A percentile compares a stretch with the other conserved stretches of the same genome.
These are phyloP conservation scores for Atlantisia rogersi DNA, from an alignment of 2,113 vertebrate species.

Conservation along the genomic window DNA sequence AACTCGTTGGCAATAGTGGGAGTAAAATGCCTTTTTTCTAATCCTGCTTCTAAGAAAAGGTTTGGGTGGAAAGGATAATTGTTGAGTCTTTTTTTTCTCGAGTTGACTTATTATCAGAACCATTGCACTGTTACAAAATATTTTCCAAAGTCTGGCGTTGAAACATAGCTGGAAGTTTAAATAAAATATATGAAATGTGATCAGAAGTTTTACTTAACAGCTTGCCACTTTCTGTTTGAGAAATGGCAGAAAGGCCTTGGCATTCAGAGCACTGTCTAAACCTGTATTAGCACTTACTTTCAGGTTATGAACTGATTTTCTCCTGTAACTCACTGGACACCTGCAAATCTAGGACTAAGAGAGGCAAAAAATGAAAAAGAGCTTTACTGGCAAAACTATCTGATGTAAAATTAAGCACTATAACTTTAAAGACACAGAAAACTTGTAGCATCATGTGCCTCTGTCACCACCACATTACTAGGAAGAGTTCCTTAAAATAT, in stretches of 20 bases:
- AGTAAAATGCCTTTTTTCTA: slow-evolving; percentile 8
- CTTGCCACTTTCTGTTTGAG: background rate
- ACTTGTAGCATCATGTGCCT: background rate
- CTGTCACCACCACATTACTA: too few species aligned
- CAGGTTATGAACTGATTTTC: background rate
- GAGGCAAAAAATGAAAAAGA: background rate
- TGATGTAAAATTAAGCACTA: background rate
- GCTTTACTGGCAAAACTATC: background rate
- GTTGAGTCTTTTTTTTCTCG: background rate
- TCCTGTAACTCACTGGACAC: background rate
- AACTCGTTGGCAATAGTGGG: background rate
- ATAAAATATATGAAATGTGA: background rate
- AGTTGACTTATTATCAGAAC: slow-evolving; percentile 15
- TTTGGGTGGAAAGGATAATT: slow-evolving; percentile 33
- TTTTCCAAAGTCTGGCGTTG: background rate
- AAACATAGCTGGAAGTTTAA: background rate
- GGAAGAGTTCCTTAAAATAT: background rate
- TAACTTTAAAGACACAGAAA: background rate
- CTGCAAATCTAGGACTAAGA: background rate
- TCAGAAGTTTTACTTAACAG: background rate
- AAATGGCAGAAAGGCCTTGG: background rate
- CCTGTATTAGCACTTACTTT: background rate
- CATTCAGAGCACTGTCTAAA: background rate
- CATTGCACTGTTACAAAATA: slow-evolving; percentile 22
- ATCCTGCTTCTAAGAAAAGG: slow-evolving; percentile 17